These are phyloP conservation scores for Empis livida DNA, from an alignment of 2,888 invertebrate genomes.

Conservation along the genomic window DNA sequence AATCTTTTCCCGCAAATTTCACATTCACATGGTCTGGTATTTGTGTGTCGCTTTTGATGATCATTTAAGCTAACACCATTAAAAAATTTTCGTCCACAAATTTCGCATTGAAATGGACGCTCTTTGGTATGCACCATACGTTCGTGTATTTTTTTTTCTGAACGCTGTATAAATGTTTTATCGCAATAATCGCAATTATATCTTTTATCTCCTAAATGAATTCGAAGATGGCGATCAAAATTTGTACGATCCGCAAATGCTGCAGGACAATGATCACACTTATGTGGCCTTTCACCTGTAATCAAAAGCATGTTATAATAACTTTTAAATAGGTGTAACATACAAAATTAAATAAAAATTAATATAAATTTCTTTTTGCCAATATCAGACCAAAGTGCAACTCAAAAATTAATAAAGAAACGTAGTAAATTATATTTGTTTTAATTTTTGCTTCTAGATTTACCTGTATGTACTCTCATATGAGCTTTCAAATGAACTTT, in stretches of 20 bases:
- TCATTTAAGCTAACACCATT: slow-evolving; percentile 23
- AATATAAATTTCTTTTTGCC: too few species aligned
- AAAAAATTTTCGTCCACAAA: slow-evolving; percentile 24
- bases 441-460: too few species aligned
- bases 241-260: slow-evolving; percentile 6
- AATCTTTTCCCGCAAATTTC: slow-evolving; percentile 6
- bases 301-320: too few species aligned
- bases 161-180: slow-evolving; percentile 21
- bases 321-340: too few species aligned
- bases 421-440: too few species aligned
- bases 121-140: slow-evolving; percentile 19
- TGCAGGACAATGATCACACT: background rate
- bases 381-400: too few species aligned
- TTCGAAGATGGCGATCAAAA: slow-evolving; percentile 1
- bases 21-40: slow-evolving; percentile 6
- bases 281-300: background rate
- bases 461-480: slow-evolving; percentile 3
- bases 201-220: slow-evolving; percentile 2
- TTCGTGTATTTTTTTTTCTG: slow-evolving; percentile 21
- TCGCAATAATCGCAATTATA: slow-evolving; percentile 14
- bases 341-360: too few species aligned
- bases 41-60: slow-evolving; percentile 7
- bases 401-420: too few species aligned
- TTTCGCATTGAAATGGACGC: slow-evolving; percentile 26
- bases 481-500: slow-evolving; percentile 3